phyloP scores from a whole-genome alignment of 2,113 vertebrate genomes.

The Micromys minutus region DNA sequence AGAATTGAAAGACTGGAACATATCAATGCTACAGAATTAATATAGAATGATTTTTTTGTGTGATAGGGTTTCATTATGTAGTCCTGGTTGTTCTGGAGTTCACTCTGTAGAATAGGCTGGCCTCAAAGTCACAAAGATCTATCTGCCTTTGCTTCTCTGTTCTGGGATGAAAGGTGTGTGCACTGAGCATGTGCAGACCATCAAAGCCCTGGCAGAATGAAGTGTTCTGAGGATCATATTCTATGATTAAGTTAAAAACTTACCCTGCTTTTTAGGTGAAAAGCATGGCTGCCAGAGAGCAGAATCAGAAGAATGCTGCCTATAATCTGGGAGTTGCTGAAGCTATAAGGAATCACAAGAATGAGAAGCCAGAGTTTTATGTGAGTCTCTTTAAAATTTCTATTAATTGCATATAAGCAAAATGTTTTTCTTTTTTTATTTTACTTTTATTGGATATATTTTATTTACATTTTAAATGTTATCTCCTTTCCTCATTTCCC shows the following conservation, averaged over 20 bases:
- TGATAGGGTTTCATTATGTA: background rate
- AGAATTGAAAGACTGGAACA: background rate
- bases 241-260: background rate
- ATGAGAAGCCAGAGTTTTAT: conserved; percentile 72
- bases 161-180: background rate
- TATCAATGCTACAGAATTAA: conserved; percentile 6
- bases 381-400: conserved; percentile 73
- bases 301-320: conserved; percentile 83
- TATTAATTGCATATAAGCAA: background rate
- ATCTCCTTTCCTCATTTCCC: no score
- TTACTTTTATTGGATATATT: no score
- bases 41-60: background rate
- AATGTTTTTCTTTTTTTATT: no score
- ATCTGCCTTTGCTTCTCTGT: background rate
- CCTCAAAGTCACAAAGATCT: background rate
- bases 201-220: background rate
- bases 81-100: background rate
- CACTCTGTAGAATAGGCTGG: background rate
- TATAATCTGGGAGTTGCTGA: conserved; percentile 86
- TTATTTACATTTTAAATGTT: no score
- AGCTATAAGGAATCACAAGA: conserved; percentile 80
- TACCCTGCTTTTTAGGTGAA: conserved; percentile 74
- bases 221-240: background rate
- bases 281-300: conserved; percentile 76
- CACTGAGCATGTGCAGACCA: no score